Evolutionary conservation across 1,140 invertebrate genomes (phyloP), one percentile per base, ranked within the genome.

Genomic region (Agrilus planipennis): DNA sequence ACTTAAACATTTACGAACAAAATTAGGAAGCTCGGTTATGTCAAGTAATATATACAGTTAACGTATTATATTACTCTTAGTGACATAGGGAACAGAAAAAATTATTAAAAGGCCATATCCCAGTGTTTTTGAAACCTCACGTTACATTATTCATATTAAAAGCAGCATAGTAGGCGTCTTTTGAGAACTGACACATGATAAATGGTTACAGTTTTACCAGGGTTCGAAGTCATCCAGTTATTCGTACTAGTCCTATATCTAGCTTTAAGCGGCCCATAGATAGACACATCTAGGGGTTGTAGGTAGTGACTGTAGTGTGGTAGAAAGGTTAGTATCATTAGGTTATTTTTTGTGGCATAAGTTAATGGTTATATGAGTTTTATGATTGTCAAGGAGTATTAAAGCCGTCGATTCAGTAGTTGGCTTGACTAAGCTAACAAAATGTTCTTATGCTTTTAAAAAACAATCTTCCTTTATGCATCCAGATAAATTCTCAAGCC

Each of bases 341-440:
- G 27, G 15, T 14, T 20, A 39, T 39, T 27, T 39, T 39, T 19
- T 29, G 2, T 29, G 1, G 14, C 37, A 28, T 28, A 16, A 17
- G 22, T 39, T 20, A 27, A 39, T 28, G 18, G 37, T 28, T 2
- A 14, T 28, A 19, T 39, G 37, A 20, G 14, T 39, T 15, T 39
- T 20, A 28, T 35, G 34, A 18, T 35, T 35, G 14, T 35, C 34
- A 5, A 35, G 5, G 9, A 15, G 6, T 32, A 32, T 17, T n/a
- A n/a, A n/a, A n/a, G n/a, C n/a, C n/a, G n/a, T n/a, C n/a, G n/a
- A n/a, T n/a, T n/a, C n/a, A n/a, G 15, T 14, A 34, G 31, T 34
- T 34, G 31, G 14, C 16, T 34, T 34, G 4, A 34, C 3, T 17
- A 34, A 34, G 14, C 31, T 10, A 18, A 34, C 4, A 17, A 7